Base-by-base conservation (phyloP, 2,113 vertebrate genomes). In the Corythaixoides concolor region DNA sequence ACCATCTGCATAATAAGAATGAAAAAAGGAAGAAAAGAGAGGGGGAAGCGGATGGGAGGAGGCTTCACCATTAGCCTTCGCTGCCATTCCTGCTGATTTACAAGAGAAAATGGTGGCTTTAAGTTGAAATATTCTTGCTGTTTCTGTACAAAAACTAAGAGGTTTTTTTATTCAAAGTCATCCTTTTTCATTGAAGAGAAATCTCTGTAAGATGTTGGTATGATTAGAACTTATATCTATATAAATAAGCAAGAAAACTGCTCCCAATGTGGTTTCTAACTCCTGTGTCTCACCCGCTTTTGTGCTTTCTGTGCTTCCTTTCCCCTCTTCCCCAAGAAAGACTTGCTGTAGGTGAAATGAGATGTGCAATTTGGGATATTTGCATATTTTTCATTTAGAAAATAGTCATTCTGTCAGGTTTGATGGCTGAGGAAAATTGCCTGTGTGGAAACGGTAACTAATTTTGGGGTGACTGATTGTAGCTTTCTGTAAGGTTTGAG, bases 301-400 rank as follows among this genome's bases (percentile, higher is more conserved):
- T 39, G 43, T 85, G 43, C 14, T 55, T 11, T 28, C 33, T 63
- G 41, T 39, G 47, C 20, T 24, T 69, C 16, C 47, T 59, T 73
- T 41, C 43, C 15, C 27, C 16, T 3, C 17, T n/a, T 52, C 19
- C 39, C 50, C 39, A 37, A 13, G 37, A 8, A 68, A 18, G 18
- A 12, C 33, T 55, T 49, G 3, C 35, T 67, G 35, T 49, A 37
- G 75, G 33, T 76, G 52, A 85, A 78, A 80, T 10, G 8, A 68
- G 12, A 64, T 19, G 60, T 68, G 62, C 67, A 47, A 26, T 73
- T 90, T 43, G 3, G 49, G 33, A 11, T 28, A 58, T 88, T 79
- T 85, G 70, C 37, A 21, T 91, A 56, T 89, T 83, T 90, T 93
- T 88, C 39, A 49, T 83, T 88, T 78, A 82, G 53, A 33, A 82